Evolutionary conservation across 2,797 vertebrate genomes (phyloP), one percentile per base, ranked within the genome.

Genomic region (Lepilemur septentrionalis): DNA sequence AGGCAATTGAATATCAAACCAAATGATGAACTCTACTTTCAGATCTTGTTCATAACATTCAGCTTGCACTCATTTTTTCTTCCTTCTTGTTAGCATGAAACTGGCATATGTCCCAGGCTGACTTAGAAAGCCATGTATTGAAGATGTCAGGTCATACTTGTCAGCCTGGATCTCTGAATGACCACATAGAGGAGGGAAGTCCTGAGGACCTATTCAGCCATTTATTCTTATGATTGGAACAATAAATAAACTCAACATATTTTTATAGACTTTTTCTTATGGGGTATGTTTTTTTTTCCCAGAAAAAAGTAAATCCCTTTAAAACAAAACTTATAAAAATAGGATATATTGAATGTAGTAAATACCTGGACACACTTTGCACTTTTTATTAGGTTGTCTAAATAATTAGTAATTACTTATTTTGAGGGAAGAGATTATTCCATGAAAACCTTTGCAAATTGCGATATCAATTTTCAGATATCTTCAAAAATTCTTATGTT

Each of bases 141-240:
- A 63, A 78, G 32, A 30, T 4, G 10, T 5, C 11, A n/a, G 13
- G 6, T 59, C 25, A 35, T 14, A 17, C 69, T n/a, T 59, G 30
- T 38, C 12, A 83, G 11, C n/a, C 7, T 43, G 35, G 23, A 69
- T 41, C 30, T 9, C 5, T 50, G 23, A 76, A 32, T 20, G 13
- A 5, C 10, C 43, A 38, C 8, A 41, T 22, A 10, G 57, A 81
- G 1, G 5, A 79, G 63, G 5, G 23, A 1, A 55, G 41, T 57
- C 17, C 25, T 79, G 14, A 0, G 52, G 20, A 65, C 1, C 1
- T 22, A 35, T 59, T 67, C 1, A 15, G 5, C 5, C 1, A n/a
- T 12, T 28, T 7, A 57, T 0, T 52, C 25, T 22, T 43, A 48
- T 18, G 65, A 57, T 50, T 18, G 46, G 11, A 82, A 20, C 38